These are phyloP conservation scores for Phataginus tetradactyla DNA, from an alignment of 2,797 vertebrate species.

Conservation along the genomic window DNA sequence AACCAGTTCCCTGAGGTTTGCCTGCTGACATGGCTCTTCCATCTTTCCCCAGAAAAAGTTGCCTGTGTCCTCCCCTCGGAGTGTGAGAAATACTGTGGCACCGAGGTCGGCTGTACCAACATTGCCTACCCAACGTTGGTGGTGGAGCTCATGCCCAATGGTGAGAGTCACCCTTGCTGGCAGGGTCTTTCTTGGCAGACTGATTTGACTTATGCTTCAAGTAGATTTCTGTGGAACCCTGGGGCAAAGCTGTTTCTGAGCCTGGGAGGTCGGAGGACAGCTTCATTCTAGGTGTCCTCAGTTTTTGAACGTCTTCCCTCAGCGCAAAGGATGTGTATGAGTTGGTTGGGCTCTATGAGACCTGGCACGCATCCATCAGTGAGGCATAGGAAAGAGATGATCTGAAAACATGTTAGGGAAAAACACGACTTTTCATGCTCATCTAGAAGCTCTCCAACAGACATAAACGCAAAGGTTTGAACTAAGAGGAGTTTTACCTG, in stretches of 20 bases:
- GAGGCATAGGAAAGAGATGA: neutral
- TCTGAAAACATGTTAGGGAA: neutral
- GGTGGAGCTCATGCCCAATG: slow-evolving; percentile 95
- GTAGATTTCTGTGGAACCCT: neutral
- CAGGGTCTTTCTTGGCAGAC: neutral
- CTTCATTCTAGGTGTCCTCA: neutral
- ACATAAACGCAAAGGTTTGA: neutral
- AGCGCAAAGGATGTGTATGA: neutral
- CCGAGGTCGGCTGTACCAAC: slow-evolving; percentile 94
- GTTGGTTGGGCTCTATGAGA: neutral
- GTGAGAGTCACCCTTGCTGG: slow-evolving; percentile 83
- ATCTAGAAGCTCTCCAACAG: neutral
- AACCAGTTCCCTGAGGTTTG: neutral
- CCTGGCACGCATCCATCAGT: neutral
- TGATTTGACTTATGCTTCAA: neutral
- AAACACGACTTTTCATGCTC: neutral
- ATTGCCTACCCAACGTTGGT: slow-evolving; percentile 96
- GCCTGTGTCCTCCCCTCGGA: slow-evolving; percentile 91
- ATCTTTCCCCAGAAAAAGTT: slow-evolving; percentile 89
- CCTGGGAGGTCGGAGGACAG: neutral
- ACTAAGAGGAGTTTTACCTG: neutral
- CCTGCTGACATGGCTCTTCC: neutral
- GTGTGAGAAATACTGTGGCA: slow-evolving; percentile 88
- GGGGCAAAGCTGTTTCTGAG: neutral
- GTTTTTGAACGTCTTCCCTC: neutral